Evolutionary conservation across 2,113 vertebrate species (phyloP), one percentile per base, ranked within the genome.

Genomic region (Chaenogobius annularis): DNA sequence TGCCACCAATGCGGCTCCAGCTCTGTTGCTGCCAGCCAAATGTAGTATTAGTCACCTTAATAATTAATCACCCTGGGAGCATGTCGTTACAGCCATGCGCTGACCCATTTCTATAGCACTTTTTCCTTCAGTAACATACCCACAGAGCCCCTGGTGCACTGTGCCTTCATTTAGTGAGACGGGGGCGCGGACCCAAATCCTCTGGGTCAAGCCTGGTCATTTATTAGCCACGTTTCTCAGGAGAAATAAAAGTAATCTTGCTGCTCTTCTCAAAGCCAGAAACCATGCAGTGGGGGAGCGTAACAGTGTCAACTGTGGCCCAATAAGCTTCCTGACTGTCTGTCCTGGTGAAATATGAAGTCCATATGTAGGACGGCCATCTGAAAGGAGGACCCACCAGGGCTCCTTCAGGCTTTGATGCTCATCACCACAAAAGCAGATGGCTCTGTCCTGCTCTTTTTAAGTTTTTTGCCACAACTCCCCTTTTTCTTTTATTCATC

Each of bases 41-140:
- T 92, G 85, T 87, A 90, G 89, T 88, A 92, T 94, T 93, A 92
- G 89, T 93, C 90, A 92, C 88, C 90, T 93, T 77, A 94, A 94
- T 93, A 93, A 92, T 94, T 89, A 93, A 93, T 93, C 86, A 91
- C 80, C 86, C 86, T 90, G 88, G 84, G 87, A 93, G 92, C 89
- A 79, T 85, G 89, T 87, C 73, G 83, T 85, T 84, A 80, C 70
- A 87, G 90, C 84, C 88, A 88, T 83, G 77, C 67, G 71, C 72
- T 93, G 92, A 92, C 93, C 92, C 87, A 93, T 92, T 94, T 93
- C 82, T 86, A 17, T 43, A 83, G 83, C 77, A 87, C 78, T 80
- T 63, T 83, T 83, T 85, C 83, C 81, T 82, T 87, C 79, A 79
- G 83, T 72, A 85, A 89, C 85, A 79, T 71, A 72, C 69, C 83